phyloP scores from a whole-genome alignment of 2,888 invertebrate species.

The Leptarthrus brevirostris region DNA sequence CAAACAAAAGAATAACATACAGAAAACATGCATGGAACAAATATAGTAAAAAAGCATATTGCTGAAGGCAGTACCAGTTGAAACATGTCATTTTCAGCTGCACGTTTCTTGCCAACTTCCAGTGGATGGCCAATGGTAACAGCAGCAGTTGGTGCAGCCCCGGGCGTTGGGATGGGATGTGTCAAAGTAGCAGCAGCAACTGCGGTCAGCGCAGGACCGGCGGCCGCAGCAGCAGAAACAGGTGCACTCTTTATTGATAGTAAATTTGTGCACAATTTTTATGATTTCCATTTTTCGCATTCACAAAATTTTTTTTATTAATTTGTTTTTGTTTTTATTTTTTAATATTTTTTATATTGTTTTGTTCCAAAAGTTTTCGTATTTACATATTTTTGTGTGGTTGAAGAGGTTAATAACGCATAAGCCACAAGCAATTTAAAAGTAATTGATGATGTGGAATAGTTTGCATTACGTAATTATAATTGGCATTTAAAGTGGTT shows the following conservation, averaged over 20 bases:
- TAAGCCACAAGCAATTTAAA: conserved; percentile 50
- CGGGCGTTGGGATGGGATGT: conserved; percentile 66
- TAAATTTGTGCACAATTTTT: conserved; percentile 55
- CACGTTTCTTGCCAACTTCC: conserved; percentile 96
- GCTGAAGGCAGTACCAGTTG: conserved; percentile 80
- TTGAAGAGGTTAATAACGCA: conserved; percentile 50
- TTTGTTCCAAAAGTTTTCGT: conserved; percentile 50
- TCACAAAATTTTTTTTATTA: conserved; percentile 42
- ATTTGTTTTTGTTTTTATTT: conserved; percentile 52
- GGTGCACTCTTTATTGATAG: conserved; percentile 51
- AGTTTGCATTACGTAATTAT: conserved; percentile 43
- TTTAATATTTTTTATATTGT: conserved; percentile 30
- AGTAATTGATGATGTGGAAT: conserved; percentile 50
- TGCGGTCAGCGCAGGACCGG: conserved; percentile 54
- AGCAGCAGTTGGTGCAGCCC: conserved; percentile 75
- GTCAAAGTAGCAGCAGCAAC: conserved; percentile 64
- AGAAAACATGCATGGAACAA: conserved; percentile 28
- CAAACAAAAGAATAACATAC: conserved; percentile 23
- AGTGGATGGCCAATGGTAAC: conserved; percentile 70
- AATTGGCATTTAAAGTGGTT: conserved; percentile 53
- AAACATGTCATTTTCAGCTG: conserved; percentile 88
- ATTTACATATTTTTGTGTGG: conserved; percentile 47
- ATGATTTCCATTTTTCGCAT: conserved; percentile 51
- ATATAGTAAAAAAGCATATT: conserved; percentile 51
- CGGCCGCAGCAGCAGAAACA: conserved; percentile 48